Conservation (phyloP, 2,888 invertebrate species). For the Rhimphoctona megacephalus region DNA sequence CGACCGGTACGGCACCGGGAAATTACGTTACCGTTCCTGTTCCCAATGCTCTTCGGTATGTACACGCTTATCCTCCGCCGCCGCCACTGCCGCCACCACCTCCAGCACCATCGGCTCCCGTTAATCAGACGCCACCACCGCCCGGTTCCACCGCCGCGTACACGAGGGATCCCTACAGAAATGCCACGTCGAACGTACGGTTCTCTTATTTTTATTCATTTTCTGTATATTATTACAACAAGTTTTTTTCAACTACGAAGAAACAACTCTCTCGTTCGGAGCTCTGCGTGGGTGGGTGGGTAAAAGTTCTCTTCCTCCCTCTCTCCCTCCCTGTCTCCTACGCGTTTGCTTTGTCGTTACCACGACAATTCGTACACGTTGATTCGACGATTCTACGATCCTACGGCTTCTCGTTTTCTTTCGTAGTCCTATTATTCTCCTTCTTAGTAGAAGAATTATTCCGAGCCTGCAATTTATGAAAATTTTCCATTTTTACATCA, state of each 20-base stretch:
- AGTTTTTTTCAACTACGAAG: not conserved
- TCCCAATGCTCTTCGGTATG: constrained; percentile 83
- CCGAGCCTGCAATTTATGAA: not conserved
- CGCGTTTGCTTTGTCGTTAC: not conserved
- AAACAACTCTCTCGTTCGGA: not conserved
- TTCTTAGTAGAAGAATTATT: too few species aligned
- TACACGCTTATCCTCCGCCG: constrained; percentile 83
- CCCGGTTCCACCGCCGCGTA: constrained; percentile 83
- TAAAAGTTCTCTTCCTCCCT: constrained; percentile 79
- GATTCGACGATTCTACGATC: not conserved
- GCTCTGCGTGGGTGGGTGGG: constrained; percentile 79
- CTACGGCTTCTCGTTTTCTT: not conserved
- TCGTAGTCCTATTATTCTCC: not conserved
- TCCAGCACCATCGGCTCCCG: constrained; percentile 83
- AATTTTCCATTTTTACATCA: not conserved
- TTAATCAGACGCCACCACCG: constrained; percentile 84
- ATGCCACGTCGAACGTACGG: constrained; percentile 82
- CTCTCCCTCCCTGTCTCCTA: constrained; percentile 62
- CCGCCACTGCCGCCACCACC: constrained; percentile 83
- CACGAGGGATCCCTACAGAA: constrained; percentile 82
- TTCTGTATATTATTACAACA: not conserved
- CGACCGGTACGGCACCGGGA: constrained; percentile 86
- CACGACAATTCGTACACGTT: not conserved
- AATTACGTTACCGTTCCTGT: constrained; percentile 86
- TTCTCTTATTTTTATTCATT: constrained; percentile 5